Evolutionary conservation across 2,888 invertebrate genomes (phyloP).

Genomic region (Gnatocerus cornutus): DNA sequence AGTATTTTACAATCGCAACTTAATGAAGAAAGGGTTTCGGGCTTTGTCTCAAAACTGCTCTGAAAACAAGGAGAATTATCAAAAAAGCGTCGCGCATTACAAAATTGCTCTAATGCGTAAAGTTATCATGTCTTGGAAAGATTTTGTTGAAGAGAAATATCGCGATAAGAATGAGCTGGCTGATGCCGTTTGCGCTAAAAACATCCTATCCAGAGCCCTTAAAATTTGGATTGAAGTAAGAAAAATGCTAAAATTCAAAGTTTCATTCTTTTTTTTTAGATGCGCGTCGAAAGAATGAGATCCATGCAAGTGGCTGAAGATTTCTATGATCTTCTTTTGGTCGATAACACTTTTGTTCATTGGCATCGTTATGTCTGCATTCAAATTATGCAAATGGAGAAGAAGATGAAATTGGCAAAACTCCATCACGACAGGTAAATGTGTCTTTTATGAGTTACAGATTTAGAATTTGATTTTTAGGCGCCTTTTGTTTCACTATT

Average conservation of each 20-base stretch:
- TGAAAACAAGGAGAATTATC: slow-evolving; percentile 65
- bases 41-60: neutral
- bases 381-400: slow-evolving; percentile 58
- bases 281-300: slow-evolving; percentile 70
- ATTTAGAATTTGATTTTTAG: slow-evolving; percentile 55
- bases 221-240: slow-evolving; percentile 72
- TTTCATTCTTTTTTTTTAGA: slow-evolving; percentile 66
- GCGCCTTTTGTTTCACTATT: slow-evolving; percentile 66
- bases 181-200: slow-evolving; percentile 73
- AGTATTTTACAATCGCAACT: slow-evolving; percentile 68
- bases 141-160: slow-evolving; percentile 57
- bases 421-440: slow-evolving; percentile 72
- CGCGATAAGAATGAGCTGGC: slow-evolving; percentile 74
- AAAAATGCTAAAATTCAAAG: too few species aligned
- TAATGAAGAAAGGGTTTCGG: slow-evolving; percentile 60
- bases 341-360: slow-evolving; percentile 62
- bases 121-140: slow-evolving; percentile 60
- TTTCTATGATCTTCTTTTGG: slow-evolving; percentile 75
- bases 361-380: slow-evolving; percentile 63
- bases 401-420: slow-evolving; percentile 67
- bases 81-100: slow-evolving; percentile 60
- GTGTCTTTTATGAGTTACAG: neutral
- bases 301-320: slow-evolving; percentile 83
- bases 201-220: slow-evolving; percentile 71
- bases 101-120: slow-evolving; percentile 56